Conservation (phyloP, 2,797 vertebrate genomes). For the Champsocephalus gunnari region DNA sequence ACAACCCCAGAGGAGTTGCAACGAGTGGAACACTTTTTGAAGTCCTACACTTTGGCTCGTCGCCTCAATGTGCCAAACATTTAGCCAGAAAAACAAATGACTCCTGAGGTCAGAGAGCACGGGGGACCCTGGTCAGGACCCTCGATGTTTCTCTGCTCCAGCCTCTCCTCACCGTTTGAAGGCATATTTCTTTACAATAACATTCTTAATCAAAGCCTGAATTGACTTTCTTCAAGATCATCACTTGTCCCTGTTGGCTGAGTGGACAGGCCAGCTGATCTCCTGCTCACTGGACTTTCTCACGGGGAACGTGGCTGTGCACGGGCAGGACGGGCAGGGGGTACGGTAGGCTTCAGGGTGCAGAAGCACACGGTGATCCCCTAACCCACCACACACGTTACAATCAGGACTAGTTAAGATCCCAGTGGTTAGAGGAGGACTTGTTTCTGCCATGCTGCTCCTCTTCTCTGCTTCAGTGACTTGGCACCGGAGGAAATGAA, state of each 20-base stretch:
- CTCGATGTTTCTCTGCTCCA: constrained; percentile 71
- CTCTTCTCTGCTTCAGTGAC: constrained; percentile 8
- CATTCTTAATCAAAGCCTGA: constrained; percentile 85
- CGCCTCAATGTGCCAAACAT: constrained; percentile 72
- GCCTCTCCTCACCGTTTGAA: constrained; percentile 81
- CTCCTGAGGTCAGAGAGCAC: constrained; percentile 71
- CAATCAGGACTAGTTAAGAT: constrained; percentile 55
- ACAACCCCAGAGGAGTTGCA: constrained; percentile 61
- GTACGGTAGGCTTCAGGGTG: constrained; percentile 58
- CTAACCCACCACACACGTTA: constrained; percentile 36
- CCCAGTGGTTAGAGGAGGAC: constrained; percentile 35
- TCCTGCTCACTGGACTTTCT: constrained; percentile 59
- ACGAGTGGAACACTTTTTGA: constrained; percentile 66
- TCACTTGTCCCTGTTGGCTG: constrained; percentile 52
- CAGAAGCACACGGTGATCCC: constrained; percentile 38
- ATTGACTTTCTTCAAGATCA: constrained; percentile 67
- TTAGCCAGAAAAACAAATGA: constrained; percentile 83
- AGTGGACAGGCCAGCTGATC: constrained; percentile 79
- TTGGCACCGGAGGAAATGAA: constrained; percentile 15
- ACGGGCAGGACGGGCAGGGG: constrained; percentile 62
- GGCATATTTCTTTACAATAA: constrained; percentile 86
- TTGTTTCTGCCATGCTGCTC: constrained; percentile 13
- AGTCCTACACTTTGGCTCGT: constrained; percentile 77
- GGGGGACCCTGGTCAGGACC: constrained; percentile 72
- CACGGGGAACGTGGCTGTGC: constrained; percentile 70